Percentiles rank a stretch among this genome's conserved stretches.
Conservation (phyloP, 1,140 invertebrate genomes). For the Meloidogyne exigua region DNA sequence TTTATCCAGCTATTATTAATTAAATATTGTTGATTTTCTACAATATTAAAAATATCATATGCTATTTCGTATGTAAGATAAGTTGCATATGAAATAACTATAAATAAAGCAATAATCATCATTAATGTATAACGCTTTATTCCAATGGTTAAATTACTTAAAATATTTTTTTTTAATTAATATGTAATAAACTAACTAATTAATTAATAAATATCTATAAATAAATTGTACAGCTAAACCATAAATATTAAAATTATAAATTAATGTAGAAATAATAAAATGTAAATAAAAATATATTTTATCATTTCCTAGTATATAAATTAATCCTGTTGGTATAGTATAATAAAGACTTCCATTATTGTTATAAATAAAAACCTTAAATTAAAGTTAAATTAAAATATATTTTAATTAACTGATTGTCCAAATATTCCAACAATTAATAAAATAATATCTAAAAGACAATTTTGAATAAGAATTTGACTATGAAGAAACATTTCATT, state of each 20-base stretch:
- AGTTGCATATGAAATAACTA: too few species aligned
- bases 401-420: not conserved
- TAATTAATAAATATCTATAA: not conserved
- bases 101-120: too few species aligned
- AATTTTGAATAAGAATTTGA: conserved; percentile 5
- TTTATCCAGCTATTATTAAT: too few species aligned
- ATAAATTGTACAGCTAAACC: not conserved
- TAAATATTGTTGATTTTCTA: too few species aligned
- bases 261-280: not conserved
- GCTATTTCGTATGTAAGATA: too few species aligned
- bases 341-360: not conserved
- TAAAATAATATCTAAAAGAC: not conserved
- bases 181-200: not conserved
- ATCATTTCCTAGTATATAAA: not conserved
- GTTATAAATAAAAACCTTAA: not conserved
- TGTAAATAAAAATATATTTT: not conserved
- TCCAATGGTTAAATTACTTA: too few species aligned
- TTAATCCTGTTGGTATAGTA: not conserved
- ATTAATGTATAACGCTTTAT: too few species aligned
- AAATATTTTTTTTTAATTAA: not conserved
- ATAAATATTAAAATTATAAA: not conserved
- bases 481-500: not conserved
- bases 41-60: too few species aligned
- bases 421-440: not conserved
- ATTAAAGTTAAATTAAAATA: not conserved